Evolutionary conservation across 2,797 vertebrate genomes (phyloP).

Genomic region (Tarsius wallacei): DNA sequence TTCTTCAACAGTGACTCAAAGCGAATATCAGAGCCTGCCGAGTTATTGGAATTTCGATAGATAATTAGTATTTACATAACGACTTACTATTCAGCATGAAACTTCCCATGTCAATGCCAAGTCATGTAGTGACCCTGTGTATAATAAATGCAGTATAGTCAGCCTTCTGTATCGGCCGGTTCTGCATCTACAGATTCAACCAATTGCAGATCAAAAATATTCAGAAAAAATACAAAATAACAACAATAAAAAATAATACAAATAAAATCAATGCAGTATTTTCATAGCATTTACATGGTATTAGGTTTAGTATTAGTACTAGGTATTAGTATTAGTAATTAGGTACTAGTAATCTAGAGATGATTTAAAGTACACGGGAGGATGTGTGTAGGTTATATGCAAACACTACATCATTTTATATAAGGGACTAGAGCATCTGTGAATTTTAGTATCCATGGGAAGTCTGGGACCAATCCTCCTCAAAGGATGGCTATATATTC

Average conservation of each 20-base stretch:
- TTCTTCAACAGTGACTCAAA: conserved; percentile 9
- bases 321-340: not conserved
- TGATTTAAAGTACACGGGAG: not conserved
- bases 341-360: not conserved
- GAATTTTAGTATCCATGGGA: not conserved
- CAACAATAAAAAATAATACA: not conserved
- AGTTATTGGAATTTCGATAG: not conserved
- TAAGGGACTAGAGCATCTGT: not conserved
- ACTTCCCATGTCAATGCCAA: not conserved
- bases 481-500: not conserved
- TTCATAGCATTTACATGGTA: not conserved
- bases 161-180: not conserved
- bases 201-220: not conserved
- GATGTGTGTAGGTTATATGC: not conserved
- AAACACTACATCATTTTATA: not conserved
- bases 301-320: not conserved
- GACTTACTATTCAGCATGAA: not conserved
- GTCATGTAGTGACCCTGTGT: not conserved
- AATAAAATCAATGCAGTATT: not conserved
- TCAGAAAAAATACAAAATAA: not conserved
- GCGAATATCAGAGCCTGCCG: not conserved
- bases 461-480: not conserved
- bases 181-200: not conserved
- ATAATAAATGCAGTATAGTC: not conserved
- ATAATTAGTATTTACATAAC: conserved; percentile 16